These are phyloP conservation scores for Tympanoctomys barrerae DNA, from an alignment of 2,797 vertebrate species.

Conservation along the genomic window DNA sequence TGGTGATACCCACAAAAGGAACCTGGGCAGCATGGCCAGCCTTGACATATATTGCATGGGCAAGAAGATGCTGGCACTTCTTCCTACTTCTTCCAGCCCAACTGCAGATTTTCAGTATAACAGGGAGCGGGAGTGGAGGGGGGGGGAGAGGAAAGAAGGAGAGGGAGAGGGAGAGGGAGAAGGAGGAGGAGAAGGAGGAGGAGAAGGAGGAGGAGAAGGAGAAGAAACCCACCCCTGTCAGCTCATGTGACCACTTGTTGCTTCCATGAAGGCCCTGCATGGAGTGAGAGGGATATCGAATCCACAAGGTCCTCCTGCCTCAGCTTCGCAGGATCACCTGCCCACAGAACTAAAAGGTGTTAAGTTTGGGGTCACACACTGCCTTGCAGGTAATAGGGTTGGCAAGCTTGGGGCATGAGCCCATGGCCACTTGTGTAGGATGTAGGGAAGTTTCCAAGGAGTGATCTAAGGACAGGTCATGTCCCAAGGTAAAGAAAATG, in stretches of 20 bases:
- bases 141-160: not conserved
- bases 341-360: not conserved
- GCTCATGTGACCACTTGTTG: too few species aligned
- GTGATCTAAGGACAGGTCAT: not conserved
- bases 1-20: not conserved
- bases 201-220: not conserved
- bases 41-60: rapidly evolving
- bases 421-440: not conserved
- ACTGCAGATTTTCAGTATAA: not conserved
- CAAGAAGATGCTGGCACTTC: not conserved
- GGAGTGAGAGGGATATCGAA: not conserved
- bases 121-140: not conserved
- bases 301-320: not conserved
- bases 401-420: not conserved
- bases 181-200: not conserved
- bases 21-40: rapidly evolving
- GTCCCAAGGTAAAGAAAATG: not conserved
- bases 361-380: not conserved
- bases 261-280: too few species aligned
- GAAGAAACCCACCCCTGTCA: not conserved
- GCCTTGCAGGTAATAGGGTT: not conserved
- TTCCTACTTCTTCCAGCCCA: not conserved
- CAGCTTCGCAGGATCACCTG: not conserved
- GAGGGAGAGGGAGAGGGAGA: not conserved
- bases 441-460: not conserved